Evolutionary conservation across 1,140 invertebrate species (phyloP).

Genomic region (Telenomus remus): DNA sequence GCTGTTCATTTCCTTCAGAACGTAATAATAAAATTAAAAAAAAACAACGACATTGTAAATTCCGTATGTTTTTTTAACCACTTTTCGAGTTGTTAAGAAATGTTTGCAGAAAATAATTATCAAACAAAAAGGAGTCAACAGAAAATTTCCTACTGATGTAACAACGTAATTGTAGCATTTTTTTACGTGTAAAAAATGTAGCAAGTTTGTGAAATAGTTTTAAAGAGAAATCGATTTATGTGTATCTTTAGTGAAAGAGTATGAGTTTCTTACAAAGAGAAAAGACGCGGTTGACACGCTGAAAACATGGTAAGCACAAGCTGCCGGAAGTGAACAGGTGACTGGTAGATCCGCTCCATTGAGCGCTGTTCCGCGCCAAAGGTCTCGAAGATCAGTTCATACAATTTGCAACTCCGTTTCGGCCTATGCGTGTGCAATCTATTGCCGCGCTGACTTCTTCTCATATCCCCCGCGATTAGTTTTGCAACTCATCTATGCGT

Average conservation of each 20-base stretch:
- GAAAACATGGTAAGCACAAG: constrained; percentile 61
- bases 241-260: constrained; percentile 36
- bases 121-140: too few relatives aligned
- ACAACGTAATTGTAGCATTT: too few relatives aligned
- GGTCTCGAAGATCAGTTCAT: constrained; percentile 72
- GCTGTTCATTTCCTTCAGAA: constrained; percentile 38
- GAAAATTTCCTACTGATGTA: too few relatives aligned
- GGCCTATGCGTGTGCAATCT: constrained; percentile 63
- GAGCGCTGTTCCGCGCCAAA: constrained; percentile 74
- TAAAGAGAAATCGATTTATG: constrained; percentile 40
- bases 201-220: constrained; percentile 41
- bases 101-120: too few relatives aligned
- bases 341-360: constrained; percentile 75
- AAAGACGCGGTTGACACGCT: constrained; percentile 55
- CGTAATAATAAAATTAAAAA: constrained; percentile 35
- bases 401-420: constrained; percentile 61
- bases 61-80: too few relatives aligned
- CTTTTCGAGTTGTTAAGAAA: too few relatives aligned
- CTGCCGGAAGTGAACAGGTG: constrained; percentile 75
- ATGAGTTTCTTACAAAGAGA: constrained; percentile 36
- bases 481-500: constrained; percentile 51
- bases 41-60: constrained; percentile 19
- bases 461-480: constrained; percentile 47
- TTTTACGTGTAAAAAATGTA: too few relatives aligned
- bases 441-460: constrained; percentile 52